Percentiles rank a stretch among this genome's conserved stretches.
Conservation (phyloP, 2,888 invertebrate species). For the Sepioteuthis lessoniana region DNA sequence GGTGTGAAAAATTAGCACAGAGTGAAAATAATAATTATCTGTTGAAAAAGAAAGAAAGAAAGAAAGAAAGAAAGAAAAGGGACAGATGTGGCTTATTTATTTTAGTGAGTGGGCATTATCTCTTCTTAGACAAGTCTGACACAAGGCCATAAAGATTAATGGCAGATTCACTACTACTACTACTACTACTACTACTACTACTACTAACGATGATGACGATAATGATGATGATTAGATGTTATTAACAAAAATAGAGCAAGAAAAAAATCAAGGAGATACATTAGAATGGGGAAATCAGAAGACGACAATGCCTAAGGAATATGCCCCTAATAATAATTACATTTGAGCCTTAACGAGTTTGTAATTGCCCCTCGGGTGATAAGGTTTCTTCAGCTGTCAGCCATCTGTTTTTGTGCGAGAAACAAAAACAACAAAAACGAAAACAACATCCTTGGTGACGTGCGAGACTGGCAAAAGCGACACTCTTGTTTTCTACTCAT, state of each 20-base stretch:
- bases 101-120: neutral
- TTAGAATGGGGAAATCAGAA: neutral
- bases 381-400: constrained; percentile 21
- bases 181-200: neutral
- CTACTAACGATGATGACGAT: neutral
- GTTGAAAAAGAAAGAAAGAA: neutral
- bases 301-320: neutral
- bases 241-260: neutral
- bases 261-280: neutral
- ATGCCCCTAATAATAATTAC: constrained; percentile 33
- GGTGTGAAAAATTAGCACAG: too few species aligned
- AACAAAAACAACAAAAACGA: neutral
- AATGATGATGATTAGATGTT: neutral
- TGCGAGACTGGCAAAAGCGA: neutral
- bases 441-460: neutral
- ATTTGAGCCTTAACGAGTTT: constrained; percentile 33
- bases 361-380: constrained; percentile 13
- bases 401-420: neutral
- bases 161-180: neutral
- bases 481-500: neutral
- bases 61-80: neutral
- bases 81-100: neutral
- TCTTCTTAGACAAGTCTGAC: neutral
- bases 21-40: too few species aligned
- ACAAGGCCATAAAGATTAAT: neutral